Evolutionary conservation across 1,140 invertebrate genomes (phyloP), one percentile per base, ranked within the genome.

Genomic region (Popillia japonica): DNA sequence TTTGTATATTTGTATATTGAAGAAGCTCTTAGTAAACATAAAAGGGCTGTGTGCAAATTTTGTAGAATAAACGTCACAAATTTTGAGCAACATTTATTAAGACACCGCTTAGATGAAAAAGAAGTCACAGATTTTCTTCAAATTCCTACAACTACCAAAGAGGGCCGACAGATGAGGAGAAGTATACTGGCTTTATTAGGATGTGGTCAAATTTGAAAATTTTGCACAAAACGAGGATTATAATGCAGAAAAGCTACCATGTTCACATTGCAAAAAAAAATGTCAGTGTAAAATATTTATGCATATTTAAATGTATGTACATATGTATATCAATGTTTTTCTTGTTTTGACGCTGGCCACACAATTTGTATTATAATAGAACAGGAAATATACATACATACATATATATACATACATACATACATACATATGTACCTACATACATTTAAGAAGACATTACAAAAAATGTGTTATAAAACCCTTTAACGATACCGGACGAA

Each of bases 61-160:
- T 68, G 61, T 27, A 68, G 6, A 20, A 22, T 68, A 68, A 68
- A 68, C 7, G 20, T 68, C 17, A 68, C 61, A n/a, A 68, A 68
- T 68, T 14, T 27, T 68, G 61, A 68, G 17, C 61, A n/a, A 68
- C 61, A 68, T 68, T 68, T 68, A 17, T 20, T 4, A 22, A 68
- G 20, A 17, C 17, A 68, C 17, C 61, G 17, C 17, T 27, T 68
- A 68, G 61, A 68, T 3, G 42, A 68, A 68, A 20, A 68, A 68
- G 61, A 27, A 22, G 20, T 68, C 61, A 8, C 3, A 27, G 61
- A 68, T 22, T 68, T 9, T 68, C 14, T 68, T 8, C 0, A 17
- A 22, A 1, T 68, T 68, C 20, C 61, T 17, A 68, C 3, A 68
- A 68, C 8, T 22, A 68, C 17, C n/a, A 22, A 68, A 22, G 61